These are phyloP conservation scores for Myotis brandtii DNA, from an alignment of 2,113 vertebrate species.

Conservation along the genomic window DNA sequence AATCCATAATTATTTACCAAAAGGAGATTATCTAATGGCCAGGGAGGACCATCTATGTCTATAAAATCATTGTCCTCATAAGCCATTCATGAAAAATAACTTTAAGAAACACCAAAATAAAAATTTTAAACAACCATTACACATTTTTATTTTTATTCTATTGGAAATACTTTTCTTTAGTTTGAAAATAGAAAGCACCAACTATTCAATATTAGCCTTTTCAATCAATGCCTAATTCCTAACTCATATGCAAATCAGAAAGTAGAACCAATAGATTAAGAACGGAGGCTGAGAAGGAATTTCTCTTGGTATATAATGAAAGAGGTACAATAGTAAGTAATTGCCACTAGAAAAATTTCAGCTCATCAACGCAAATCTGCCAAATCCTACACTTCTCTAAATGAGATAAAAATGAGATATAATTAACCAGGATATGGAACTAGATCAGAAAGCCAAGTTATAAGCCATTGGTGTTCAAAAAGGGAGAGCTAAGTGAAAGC, in stretches of 20 bases:
- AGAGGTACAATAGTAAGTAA: not conserved
- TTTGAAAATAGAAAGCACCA: constrained; percentile 34
- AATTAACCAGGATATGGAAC: not conserved
- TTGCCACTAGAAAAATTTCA: not conserved
- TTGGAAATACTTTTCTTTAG: not conserved
- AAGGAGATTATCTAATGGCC: not conserved
- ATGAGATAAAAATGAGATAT: not conserved
- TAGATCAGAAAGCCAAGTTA: not conserved
- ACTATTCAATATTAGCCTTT: not conserved
- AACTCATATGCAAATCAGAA: not conserved
- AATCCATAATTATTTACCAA: not conserved
- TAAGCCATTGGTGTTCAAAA: not conserved
- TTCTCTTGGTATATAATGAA: not conserved
- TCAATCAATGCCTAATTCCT: not conserved
- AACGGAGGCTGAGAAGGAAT: not conserved
- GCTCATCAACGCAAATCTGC: not conserved
- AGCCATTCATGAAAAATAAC: not conserved
- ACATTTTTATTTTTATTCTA: not conserved
- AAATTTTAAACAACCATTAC: not conserved
- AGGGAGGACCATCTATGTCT: not conserved
- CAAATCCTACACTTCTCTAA: not conserved
- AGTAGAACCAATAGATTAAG: not conserved
- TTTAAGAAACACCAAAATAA: not conserved
- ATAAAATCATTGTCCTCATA: not conserved
- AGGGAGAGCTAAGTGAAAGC: not conserved